These are phyloP conservation scores for human (Homo sapiens) DNA, from an alignment of 2,113 vertebrate species.

Conservation along the genomic window GRCh38 chr4:3741001-3741500, in stretches of 20 bases:
- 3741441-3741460: background rate
- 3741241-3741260: background rate
- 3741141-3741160: too few species aligned
- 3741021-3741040: too few species aligned
- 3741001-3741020: too few species aligned
- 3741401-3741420: background rate
- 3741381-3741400: too few species aligned
- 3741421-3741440: too few species aligned
- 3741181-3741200: too few species aligned
- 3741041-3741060: too few species aligned
- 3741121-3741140: too few species aligned
- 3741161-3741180: background rate
- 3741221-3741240: accelerated
- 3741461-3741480: background rate
- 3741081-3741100: too few species aligned
- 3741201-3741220: background rate
- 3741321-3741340: accelerated
- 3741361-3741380: too few species aligned
- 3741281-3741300: background rate
- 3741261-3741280: background rate
- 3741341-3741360: background rate
- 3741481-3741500: background rate
- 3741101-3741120: too few species aligned
- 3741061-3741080: too few species aligned
- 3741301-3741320: background rate